A percentile compares a stretch with the other conserved stretches of the same genome.
Evolutionary conservation across 1,140 invertebrate species (phyloP).

Genomic region (Papilio machaon): DNA sequence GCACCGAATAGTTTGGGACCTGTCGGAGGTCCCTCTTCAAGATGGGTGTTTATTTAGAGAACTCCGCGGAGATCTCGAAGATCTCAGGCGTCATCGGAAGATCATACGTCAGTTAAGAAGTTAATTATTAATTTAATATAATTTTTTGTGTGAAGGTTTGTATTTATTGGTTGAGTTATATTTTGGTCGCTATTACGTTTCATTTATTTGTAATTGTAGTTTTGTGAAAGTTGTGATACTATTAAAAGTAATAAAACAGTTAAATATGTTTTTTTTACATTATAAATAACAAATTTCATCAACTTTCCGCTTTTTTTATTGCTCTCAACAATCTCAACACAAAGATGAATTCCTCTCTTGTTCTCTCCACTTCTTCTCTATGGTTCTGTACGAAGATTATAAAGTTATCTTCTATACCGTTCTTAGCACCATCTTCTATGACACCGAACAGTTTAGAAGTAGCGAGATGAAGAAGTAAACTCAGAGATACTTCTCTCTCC

Average conservation of each 20-base stretch:
- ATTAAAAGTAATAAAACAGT: constrained; percentile 22
- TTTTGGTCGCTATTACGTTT: background rate
- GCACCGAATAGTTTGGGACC: too few relatives aligned
- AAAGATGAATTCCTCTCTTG: constrained; percentile 55
- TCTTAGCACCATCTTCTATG: constrained; percentile 55
- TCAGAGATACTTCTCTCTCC: constrained; percentile 43
- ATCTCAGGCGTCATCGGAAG: too few relatives aligned
- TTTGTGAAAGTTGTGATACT: constrained; percentile 32
- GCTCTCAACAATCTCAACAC: constrained; percentile 53
- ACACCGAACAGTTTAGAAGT: constrained; percentile 49
- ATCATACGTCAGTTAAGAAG: too few relatives aligned
- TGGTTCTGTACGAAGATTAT: constrained; percentile 51
- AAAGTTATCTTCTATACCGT: constrained; percentile 49
- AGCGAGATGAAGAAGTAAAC: constrained; percentile 59
- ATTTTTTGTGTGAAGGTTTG: background rate
- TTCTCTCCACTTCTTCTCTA: constrained; percentile 46
- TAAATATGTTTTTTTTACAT: background rate
- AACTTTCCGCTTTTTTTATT: constrained; percentile 43
- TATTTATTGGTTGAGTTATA: constrained; percentile 21
- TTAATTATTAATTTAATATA: too few relatives aligned
- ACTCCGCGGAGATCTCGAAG: too few relatives aligned
- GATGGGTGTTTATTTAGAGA: too few relatives aligned
- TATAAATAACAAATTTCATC: background rate
- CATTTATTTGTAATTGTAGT: background rate
- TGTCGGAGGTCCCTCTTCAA: too few relatives aligned